Base-by-base conservation (phyloP, 2,797 vertebrate genomes). In the Ficedula albicollis region DNA sequence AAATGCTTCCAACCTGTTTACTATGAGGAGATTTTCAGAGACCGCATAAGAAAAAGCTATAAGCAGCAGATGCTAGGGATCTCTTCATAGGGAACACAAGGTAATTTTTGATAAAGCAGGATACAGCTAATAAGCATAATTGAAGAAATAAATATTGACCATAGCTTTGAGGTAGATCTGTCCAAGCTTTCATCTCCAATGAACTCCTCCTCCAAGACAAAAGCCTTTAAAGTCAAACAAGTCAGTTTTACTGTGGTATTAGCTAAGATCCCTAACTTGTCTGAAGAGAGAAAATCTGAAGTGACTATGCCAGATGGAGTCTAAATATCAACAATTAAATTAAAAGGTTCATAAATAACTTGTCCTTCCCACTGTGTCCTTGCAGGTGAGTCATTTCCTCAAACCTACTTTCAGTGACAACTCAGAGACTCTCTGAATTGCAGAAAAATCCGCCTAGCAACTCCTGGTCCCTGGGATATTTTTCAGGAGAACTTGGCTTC, bases 301-400 rank as follows among this genome's bases (percentile, higher is more conserved):
- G 25, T 48, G 46, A 76, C 59, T 90, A 23, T 41, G 77, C 51
- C 88, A 88, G 58, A 70, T 92, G 86, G 80, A 93, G 38, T 68
- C 68, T 72, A 90, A 90, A 89, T 81, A 88, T 54, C 80, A 95
- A 92, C 62, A 93, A 90, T 77, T 81, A 84, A 70, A 72, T 81
- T 54, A 75, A 94, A 96, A 92, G 8, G 25, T 78, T 84, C 73
- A 68, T 90, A 96, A 93, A 90, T 81, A 93, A 88, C 73, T 91
- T 3, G 8, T 60, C 63, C 66, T 92, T 92, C 80, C 58, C 49
- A 81, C 66, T 81, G 51, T 88, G 86, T 86, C 86, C 62, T 95
- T 84, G 58, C 49, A 96, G 86, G 86, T 81, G 83, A 96, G 90
- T 93, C 62, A 93, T 78, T 77, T 91, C 83, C 58, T 80, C 70